Conservation (phyloP, 2,113 vertebrate species). For the Xiphophorus hellerii region DNA sequence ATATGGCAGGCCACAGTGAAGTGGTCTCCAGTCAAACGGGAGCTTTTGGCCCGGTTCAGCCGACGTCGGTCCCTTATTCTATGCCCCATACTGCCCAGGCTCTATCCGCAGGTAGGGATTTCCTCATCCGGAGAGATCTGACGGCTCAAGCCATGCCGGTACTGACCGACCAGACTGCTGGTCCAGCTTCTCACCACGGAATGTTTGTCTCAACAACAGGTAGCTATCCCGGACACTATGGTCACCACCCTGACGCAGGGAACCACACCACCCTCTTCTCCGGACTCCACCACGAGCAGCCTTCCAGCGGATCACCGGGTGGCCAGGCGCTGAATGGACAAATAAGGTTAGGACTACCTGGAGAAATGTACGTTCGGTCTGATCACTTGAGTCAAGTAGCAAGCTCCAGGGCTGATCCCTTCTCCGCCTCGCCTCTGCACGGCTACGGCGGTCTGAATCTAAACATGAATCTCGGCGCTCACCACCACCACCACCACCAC, state of each 20-base stretch:
- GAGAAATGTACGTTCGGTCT: constrained; percentile 96
- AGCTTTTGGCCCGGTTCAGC: constrained; percentile 87
- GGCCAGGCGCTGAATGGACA: constrained; percentile 93
- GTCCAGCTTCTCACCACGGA: constrained; percentile 91
- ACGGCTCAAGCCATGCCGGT: constrained; percentile 88
- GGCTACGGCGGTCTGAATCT: constrained; percentile 90
- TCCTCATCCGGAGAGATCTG: constrained; percentile 89
- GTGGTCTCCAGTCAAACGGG: constrained; percentile 88
- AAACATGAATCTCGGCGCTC: constrained; percentile 92
- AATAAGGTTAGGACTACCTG: constrained; percentile 97
- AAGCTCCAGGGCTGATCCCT: constrained; percentile 91
- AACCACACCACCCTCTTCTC: constrained; percentile 89
- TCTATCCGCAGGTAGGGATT: constrained; percentile 91
- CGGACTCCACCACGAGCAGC: constrained; percentile 92
- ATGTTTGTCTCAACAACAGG: constrained; percentile 99
- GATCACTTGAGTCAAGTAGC: constrained; percentile 93
- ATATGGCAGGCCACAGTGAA: constrained; percentile 88
- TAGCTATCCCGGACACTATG: constrained; percentile 98
- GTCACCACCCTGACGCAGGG: constrained; percentile 90
- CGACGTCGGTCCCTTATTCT: constrained; percentile 82
- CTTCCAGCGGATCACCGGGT: constrained; percentile 90
- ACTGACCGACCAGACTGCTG: constrained; percentile 84
- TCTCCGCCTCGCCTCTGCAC: constrained; percentile 90
- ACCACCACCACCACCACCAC: constrained; percentile 81
- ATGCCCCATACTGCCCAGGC: constrained; percentile 85